These are phyloP conservation scores for Sinocyclocheilus maitianheensis DNA, from an alignment of 2,113 vertebrate genomes.

Conservation along the genomic window DNA sequence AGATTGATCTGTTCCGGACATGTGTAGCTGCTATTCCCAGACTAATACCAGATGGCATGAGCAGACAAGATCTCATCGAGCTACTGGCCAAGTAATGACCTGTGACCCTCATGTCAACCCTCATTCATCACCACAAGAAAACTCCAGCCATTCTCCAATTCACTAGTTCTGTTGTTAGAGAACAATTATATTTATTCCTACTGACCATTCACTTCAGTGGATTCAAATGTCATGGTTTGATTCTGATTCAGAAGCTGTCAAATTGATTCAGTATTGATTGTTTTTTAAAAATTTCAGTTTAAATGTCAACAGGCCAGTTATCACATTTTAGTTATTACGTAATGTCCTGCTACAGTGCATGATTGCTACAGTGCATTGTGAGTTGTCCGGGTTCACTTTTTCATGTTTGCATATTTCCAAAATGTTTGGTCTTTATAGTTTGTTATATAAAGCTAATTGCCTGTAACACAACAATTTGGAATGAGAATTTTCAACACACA, in stretches of 20 bases:
- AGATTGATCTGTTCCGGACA: conserved; percentile 98
- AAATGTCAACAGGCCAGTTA: no score
- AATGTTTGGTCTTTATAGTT: background rate
- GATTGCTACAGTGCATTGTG: no score
- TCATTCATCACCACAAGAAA: background rate
- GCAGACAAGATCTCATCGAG: conserved; percentile 96
- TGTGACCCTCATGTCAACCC: background rate
- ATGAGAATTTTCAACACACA: background rate
- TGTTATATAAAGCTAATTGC: background rate
- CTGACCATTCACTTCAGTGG: background rate
- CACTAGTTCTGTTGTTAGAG: background rate
- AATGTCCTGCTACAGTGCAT: background rate
- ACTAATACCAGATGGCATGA: conserved; percentile 98
- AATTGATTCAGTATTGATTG: background rate
- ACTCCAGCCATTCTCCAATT: background rate
- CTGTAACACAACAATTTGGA: background rate
- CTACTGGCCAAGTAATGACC: conserved; percentile 89
- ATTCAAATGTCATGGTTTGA: background rate
- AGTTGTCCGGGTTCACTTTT: background rate
- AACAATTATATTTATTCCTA: background rate
- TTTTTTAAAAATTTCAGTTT: no score
- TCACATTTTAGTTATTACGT: background rate
- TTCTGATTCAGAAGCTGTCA: background rate
- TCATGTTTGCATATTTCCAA: background rate
- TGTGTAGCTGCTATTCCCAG: conserved; percentile 97